Conservation (phyloP, 2,113 vertebrate genomes). For the Oenanthe melanoleuca region DNA sequence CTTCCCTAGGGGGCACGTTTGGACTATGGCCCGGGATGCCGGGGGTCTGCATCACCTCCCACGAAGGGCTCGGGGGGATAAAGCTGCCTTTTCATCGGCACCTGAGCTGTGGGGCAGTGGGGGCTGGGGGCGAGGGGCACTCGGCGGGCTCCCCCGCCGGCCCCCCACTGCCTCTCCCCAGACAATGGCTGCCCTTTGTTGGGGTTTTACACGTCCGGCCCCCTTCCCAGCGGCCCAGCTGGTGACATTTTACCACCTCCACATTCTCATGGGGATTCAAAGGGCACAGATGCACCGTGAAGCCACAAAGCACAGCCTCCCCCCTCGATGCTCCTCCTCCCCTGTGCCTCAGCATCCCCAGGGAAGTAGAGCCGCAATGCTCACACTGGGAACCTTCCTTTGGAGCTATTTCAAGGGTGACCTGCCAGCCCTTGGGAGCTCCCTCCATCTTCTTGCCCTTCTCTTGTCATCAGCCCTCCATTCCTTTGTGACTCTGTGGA, state of each 20-base stretch:
- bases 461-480: neutral
- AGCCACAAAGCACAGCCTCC: neutral
- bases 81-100: conserved; percentile 28
- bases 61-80: neutral
- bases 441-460: neutral
- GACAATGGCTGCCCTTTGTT: conserved; percentile 43
- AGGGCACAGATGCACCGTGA: conserved; percentile 49
- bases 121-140: neutral
- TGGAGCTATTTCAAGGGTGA: neutral
- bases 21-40: rapidly evolving
- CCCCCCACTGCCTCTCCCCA: neutral
- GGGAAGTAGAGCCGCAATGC: neutral
- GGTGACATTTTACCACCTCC: conserved; percentile 70
- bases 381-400: neutral
- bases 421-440: neutral
- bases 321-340: neutral
- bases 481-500: neutral
- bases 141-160: rapidly evolving
- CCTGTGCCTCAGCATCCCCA: neutral
- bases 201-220: neutral
- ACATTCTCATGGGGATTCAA: conserved; percentile 57
- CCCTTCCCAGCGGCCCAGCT: conserved; percentile 13
- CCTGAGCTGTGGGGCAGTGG: neutral
- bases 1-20: neutral
- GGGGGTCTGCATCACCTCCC: neutral